phyloP scores from a whole-genome alignment of 2,888 invertebrate species.

The Poecilobothrus nobilitatus region DNA sequence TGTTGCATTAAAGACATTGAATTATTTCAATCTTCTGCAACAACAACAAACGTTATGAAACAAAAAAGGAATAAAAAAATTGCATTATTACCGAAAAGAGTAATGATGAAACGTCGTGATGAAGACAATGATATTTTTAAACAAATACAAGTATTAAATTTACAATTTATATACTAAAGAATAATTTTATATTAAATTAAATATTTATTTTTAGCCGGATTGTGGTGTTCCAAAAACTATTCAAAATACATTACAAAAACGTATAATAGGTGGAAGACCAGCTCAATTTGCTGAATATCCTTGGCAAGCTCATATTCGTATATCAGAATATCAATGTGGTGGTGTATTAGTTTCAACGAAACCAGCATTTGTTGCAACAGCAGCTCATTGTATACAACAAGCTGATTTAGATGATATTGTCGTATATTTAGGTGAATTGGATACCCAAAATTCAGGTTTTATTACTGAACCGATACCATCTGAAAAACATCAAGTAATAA shows the following conservation, averaged over 20 bases:
- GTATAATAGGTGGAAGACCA: slow-evolving; percentile 73
- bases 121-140: slow-evolving; percentile 36
- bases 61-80: slow-evolving; percentile 25
- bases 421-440: slow-evolving; percentile 71
- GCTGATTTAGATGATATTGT: slow-evolving; percentile 63
- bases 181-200: background rate
- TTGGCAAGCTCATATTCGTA: slow-evolving; percentile 79
- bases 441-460: slow-evolving; percentile 61
- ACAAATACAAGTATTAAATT: slow-evolving; percentile 23
- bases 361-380: slow-evolving; percentile 60
- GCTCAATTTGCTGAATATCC: slow-evolving; percentile 68
- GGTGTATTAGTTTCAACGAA: slow-evolving; percentile 69
- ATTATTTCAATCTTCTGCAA: slow-evolving; percentile 22
- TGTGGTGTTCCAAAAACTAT: slow-evolving; percentile 58
- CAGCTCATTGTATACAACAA: slow-evolving; percentile 74
- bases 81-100: slow-evolving; percentile 33
- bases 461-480: slow-evolving; percentile 56
- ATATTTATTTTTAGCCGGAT: slow-evolving; percentile 42
- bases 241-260: slow-evolving; percentile 53
- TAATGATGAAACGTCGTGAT: slow-evolving; percentile 38
- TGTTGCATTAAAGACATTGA: slow-evolving; percentile 53
- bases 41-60: slow-evolving; percentile 32
- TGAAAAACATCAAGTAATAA: slow-evolving; percentile 58
- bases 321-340: slow-evolving; percentile 73
- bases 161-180: background rate